Base-by-base conservation (phyloP, 2,797 vertebrate species). In the Apogon hyalosoma region DNA sequence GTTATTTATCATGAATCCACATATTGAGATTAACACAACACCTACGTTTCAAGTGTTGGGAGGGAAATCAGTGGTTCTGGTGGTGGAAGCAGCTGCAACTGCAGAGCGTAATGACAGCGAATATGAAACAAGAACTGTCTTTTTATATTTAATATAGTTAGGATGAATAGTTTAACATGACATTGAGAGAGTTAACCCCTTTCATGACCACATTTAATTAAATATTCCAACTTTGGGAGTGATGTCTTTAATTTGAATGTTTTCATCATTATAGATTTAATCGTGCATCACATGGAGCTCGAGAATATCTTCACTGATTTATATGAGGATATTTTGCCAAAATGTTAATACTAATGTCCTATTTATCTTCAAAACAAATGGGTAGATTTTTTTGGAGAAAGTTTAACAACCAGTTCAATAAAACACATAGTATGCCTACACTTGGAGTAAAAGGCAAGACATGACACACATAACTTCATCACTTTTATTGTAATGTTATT, bases 1-100 rank as follows among this genome's bases (percentile, higher is more conserved):
- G 33, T 42, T 69, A 48, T 77, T 78, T 54, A 62, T 70, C 71
- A 31, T 64, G 12, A 56, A 54, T 73, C 76, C 77, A 68, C 47
- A 48, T 57, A 79, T 75, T 78, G 63, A 74, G 46, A 13, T 76
- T 63, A 61, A 77, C 43, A 40, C 58, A 18, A 73, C 53, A 61
- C 79, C 79, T 64, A 45, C 45, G 3, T 42, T 47, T 28, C 38
- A 41, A 7, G 36, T 63, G 74, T 52, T 73, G 6, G 28, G 39
- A 41, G 40, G 40, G 39, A 52, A 24, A 63, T 5, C 21, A 16
- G 46, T 31, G 15, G 40, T 13, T 10, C 42, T 31, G 15, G 40
- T 8, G 12, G 24, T 36, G 28, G 18, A 45, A 33, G 46, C 53
- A 58, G 4, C 14, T 3, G 14, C 28, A 14, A 3, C 15, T 10